Conservation (phyloP, 2,888 invertebrate species). For the Leucophenga maculata region DNA sequence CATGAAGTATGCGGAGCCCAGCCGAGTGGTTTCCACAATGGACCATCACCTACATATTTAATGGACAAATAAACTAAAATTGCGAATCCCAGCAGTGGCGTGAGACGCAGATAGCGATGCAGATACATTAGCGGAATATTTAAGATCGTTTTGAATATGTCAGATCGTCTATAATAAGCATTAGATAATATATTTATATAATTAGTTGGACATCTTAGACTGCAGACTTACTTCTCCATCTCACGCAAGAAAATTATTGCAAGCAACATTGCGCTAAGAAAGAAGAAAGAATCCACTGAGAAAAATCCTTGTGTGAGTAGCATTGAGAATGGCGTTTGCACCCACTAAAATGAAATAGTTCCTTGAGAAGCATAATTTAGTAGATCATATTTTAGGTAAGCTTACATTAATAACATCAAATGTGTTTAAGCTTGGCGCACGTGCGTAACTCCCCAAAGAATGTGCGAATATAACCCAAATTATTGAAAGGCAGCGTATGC, state of each 20-base stretch:
- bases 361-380: not conserved
- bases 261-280: conserved; percentile 75
- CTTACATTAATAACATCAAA: conserved; percentile 14
- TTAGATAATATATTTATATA: no score
- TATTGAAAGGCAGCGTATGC: conserved; percentile 68
- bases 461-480: conserved; percentile 70
- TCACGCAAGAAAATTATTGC: conserved; percentile 60
- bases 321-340: conserved; percentile 50
- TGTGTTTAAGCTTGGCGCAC: conserved; percentile 40
- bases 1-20: conserved; percentile 62
- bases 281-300: conserved; percentile 77
- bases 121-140: conserved; percentile 68
- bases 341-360: conserved; percentile 41
- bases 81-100: conserved; percentile 74
- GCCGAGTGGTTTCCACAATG: conserved; percentile 71
- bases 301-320: conserved; percentile 70
- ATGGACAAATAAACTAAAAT: conserved; percentile 73
- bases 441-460: not conserved
- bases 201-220: no score
- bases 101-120: conserved; percentile 73
- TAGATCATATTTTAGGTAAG: not conserved
- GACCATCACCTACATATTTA: conserved; percentile 73
- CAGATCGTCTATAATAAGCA: no score
- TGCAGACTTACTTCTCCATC: conserved; percentile 53
- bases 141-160: no score